Evolutionary conservation across 2,797 vertebrate genomes (phyloP).

Genomic region (Takifugu ocellatus): DNA sequence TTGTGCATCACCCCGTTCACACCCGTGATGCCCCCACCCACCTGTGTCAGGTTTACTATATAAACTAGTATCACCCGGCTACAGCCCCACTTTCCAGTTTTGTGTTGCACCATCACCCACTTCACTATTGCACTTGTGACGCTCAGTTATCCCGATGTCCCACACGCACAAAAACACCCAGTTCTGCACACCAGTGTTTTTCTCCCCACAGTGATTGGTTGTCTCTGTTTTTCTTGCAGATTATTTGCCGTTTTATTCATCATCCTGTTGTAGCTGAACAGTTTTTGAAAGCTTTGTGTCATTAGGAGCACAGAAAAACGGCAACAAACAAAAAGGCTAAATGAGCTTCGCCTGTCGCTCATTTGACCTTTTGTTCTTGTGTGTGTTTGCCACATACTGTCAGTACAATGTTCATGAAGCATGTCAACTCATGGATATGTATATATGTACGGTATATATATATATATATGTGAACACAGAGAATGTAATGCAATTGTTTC

Average conservation of each 20-base stretch:
- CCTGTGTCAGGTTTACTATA: slow-evolving; percentile 22
- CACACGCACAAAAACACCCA: slow-evolving; percentile 22
- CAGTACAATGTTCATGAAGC: slow-evolving; percentile 68
- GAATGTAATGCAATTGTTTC: slow-evolving; percentile 81
- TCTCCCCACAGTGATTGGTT: slow-evolving; percentile 38
- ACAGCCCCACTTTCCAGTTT: slow-evolving; percentile 35
- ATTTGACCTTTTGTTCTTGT: slow-evolving; percentile 69
- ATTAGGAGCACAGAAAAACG: slow-evolving; percentile 51
- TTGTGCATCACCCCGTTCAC: slow-evolving; percentile 28
- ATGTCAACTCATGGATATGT: slow-evolving; percentile 77
- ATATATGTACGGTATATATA: slow-evolving; percentile 19
- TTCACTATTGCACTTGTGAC: slow-evolving; percentile 19
- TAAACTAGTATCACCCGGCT: slow-evolving; percentile 41
- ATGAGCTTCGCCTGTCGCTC: slow-evolving; percentile 58
- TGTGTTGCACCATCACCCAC: slow-evolving; percentile 57
- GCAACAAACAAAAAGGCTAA: slow-evolving; percentile 62
- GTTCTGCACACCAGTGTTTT: slow-evolving; percentile 49
- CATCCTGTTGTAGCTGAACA: slow-evolving; percentile 11
- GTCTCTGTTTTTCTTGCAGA: slow-evolving; percentile 38
- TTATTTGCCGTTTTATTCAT: slow-evolving; percentile 54
- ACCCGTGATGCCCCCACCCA: slow-evolving; percentile 39
- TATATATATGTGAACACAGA: slow-evolving; percentile 68
- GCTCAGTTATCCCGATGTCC: slow-evolving; percentile 25
- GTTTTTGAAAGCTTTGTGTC: slow-evolving; percentile 19
- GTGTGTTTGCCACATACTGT: slow-evolving; percentile 42